Evolutionary conservation across 2,888 invertebrate species (phyloP).

Genomic region (Thecophora atra): DNA sequence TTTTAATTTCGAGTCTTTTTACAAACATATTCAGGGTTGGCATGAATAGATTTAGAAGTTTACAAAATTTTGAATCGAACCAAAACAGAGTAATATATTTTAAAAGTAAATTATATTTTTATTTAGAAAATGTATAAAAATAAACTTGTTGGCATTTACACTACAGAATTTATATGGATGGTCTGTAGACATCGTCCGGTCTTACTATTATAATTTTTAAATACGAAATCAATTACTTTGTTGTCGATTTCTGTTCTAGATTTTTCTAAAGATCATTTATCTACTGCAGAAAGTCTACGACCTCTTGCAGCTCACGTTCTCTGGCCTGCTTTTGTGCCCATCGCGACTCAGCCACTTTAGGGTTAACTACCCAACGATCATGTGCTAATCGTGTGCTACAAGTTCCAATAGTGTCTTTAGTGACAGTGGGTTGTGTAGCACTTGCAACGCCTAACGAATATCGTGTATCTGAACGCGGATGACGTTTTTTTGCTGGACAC

Average conservation of each 20-base stretch:
- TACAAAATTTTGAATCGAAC: too few relatives aligned
- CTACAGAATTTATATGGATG: too few relatives aligned
- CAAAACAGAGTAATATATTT: too few relatives aligned
- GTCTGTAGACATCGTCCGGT: too few relatives aligned
- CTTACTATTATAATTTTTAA: too few relatives aligned
- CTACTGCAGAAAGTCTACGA: conserved; percentile 74
- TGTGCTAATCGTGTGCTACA: conserved; percentile 76
- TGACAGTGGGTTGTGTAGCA: conserved; percentile 38
- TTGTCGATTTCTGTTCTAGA: not conserved
- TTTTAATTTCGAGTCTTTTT: too few relatives aligned
- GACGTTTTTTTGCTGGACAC: conserved; percentile 68
- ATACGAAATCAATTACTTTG: too few relatives aligned
- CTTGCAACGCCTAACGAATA: conserved; percentile 50
- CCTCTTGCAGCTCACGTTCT: conserved; percentile 78
- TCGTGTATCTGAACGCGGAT: conserved; percentile 62
- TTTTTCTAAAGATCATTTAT: not conserved
- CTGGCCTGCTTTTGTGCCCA: conserved; percentile 83
- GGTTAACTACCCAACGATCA: conserved; percentile 77
- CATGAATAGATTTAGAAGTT: too few relatives aligned
- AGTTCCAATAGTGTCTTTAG: conserved; percentile 42
- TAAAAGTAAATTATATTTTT: too few relatives aligned
- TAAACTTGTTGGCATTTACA: too few relatives aligned
- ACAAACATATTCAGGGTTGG: too few relatives aligned
- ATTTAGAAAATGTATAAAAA: too few relatives aligned
- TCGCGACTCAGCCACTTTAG: conserved; percentile 76